Percentiles rank a stretch among this genome's conserved stretches.
These are phyloP conservation scores for Caenorhabditis sp. DNA, from an alignment of 2,888 invertebrate species.

Conservation along the genomic window DNA sequence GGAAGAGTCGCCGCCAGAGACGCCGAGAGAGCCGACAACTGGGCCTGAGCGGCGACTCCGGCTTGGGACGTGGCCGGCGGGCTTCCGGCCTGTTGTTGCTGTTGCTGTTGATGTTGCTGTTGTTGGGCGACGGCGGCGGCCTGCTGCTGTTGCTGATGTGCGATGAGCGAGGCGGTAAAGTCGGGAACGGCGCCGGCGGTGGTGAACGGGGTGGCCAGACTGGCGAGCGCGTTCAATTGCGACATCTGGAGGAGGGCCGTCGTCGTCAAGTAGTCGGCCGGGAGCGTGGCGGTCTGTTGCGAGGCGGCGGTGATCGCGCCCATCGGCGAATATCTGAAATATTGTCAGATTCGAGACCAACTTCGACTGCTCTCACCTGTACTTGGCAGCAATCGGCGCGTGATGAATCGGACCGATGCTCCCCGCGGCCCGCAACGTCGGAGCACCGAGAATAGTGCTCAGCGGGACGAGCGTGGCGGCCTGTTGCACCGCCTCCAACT, in stretches of 20 bases:
- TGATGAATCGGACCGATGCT: constrained; percentile 66
- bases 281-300: constrained; percentile 52
- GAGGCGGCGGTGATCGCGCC: constrained; percentile 81
- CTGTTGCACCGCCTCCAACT: constrained; percentile 65
- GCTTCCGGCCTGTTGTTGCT: constrained; percentile 7
- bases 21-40: constrained; percentile 61
- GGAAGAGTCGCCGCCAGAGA: constrained; percentile 56
- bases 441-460: constrained; percentile 63
- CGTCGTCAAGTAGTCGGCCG: constrained; percentile 80
- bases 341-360: background rate
- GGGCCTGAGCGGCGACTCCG: constrained; percentile 45
- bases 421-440: constrained; percentile 52
- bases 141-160: constrained; percentile 44
- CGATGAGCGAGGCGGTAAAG: constrained; percentile 31
- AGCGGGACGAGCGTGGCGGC: constrained; percentile 68
- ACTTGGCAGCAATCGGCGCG: constrained; percentile 56
- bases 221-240: constrained; percentile 63
- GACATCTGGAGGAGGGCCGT: constrained; percentile 84
- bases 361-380: constrained; percentile 39
- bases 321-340: constrained; percentile 85
- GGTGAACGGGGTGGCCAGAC: constrained; percentile 24
- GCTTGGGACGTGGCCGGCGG: constrained; percentile 24
- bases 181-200: constrained; percentile 23
- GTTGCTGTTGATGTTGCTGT: constrained; percentile 2
- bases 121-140: constrained; percentile 3